These are phyloP conservation scores for Leucophenga varia DNA, from an alignment of 1,140 invertebrate genomes.

Conservation along the genomic window DNA sequence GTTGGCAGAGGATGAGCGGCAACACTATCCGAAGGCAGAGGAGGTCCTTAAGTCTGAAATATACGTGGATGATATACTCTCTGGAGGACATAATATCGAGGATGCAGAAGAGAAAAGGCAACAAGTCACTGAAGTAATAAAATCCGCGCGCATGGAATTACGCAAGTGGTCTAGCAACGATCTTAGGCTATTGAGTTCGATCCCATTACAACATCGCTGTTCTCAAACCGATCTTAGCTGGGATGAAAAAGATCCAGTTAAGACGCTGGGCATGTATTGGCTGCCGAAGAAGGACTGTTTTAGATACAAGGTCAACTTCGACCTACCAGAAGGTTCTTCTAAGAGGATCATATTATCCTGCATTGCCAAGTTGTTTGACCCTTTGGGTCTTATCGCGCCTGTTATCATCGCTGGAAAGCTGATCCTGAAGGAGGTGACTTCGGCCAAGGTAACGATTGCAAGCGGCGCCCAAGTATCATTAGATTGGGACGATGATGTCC, in stretches of 20 bases:
- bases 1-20: slow-evolving; percentile 39
- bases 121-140: slow-evolving; percentile 23
- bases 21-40: slow-evolving; percentile 20
- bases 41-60: slow-evolving; percentile 14
- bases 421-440: not conserved
- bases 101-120: not conserved
- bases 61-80: too few relatives aligned
- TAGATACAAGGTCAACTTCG: not conserved
- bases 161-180: slow-evolving; percentile 29
- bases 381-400: not conserved
- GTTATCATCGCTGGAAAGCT: not conserved
- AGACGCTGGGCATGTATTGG: slow-evolving; percentile 4
- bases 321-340: not conserved
- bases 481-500: not conserved
- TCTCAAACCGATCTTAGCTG: slow-evolving; percentile 13
- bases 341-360: not conserved
- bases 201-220: too few relatives aligned
- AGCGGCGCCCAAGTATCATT: too few relatives aligned
- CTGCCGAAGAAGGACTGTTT: not conserved
- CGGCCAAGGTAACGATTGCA: too few relatives aligned
- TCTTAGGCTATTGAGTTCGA: too few relatives aligned
- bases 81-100: slow-evolving; percentile 34
- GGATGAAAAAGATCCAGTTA: slow-evolving; percentile 12
- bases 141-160: slow-evolving; percentile 6
- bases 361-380: not conserved